Evolutionary conservation across 2,113 vertebrate species (phyloP), one percentile per base, ranked within the genome.

Genomic region (Gobio gobio): DNA sequence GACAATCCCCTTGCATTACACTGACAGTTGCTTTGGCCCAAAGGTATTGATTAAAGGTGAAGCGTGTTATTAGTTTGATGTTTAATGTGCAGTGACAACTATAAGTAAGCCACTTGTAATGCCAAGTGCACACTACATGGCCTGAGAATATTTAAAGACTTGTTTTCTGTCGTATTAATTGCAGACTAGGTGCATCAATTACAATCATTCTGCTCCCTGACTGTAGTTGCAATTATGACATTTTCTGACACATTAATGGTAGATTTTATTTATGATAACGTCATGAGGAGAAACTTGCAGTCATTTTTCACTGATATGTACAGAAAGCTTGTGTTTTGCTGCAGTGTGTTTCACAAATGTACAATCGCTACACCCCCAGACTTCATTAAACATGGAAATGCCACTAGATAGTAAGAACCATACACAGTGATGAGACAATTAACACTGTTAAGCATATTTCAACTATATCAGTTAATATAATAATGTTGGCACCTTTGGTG

Each of bases 61-160:
- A 49, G 40, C 8, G 45, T 74, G 45, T 49, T 26, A 45, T 74
- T 74, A 45, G 22, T 18, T 47, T 47, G 40, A 80, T 20, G 59
- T 80, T 80, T 45, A 45, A 78, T 78, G 18, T n/a, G 51, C 49
- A 72, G 36, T n/a, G 68, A 74, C 45, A 66, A 66, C 14, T 66
- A 29, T 66, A 36, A 66, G 14, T 66, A 66, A 66, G 63, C 63
- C 29, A 66, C 63, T 36, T 7, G 63, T 66, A 36, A 33, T 36
- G 7, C 63, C 63, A 66, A 66, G 29, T 66, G 63, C 29, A 66
- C 63, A 33, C 26, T 66, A 66, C 63, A 16, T 29, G 24, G 26
- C 47, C 47, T 49, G 3, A 3, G 12, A 26, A 64, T 13, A 64
- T 64, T 64, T 29, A 33, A 64, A 33, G 26, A 64, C 63, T 8